Conservation (phyloP, 2,113 vertebrate genomes). For the Pycnonotus jocosus region DNA sequence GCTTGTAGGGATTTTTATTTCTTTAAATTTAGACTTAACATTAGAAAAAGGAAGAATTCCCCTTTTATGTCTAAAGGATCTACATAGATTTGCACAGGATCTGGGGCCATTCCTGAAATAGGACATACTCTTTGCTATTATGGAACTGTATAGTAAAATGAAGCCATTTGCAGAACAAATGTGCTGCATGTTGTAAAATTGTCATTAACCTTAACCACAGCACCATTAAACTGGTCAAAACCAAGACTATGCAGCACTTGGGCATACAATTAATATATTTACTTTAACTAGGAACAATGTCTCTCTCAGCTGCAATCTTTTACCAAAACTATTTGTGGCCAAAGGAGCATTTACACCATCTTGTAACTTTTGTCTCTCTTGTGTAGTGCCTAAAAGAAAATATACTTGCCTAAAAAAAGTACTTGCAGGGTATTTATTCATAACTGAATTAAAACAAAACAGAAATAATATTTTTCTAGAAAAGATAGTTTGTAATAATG, state of each 20-base stretch:
- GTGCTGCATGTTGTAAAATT: not conserved
- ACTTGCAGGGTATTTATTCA: not conserved
- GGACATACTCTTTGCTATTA: not conserved
- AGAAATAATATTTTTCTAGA: not conserved
- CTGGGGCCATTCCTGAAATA: not conserved
- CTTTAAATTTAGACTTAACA: slow-evolving; percentile 9
- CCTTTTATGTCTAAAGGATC: not conserved
- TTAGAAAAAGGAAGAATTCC: not conserved
- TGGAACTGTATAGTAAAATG: not conserved
- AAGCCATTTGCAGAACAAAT: not conserved
- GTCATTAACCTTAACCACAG: not conserved
- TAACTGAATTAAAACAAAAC: not conserved
- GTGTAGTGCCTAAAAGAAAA: not conserved
- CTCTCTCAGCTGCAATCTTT: not conserved
- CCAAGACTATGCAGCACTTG: not conserved
- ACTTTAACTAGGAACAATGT: not conserved
- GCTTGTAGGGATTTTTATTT: not conserved
- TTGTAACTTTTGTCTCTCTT: not conserved
- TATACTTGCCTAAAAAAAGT: not conserved
- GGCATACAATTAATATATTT: not conserved
- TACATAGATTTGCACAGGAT: not conserved
- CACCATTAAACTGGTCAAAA: not conserved
- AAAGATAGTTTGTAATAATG: not conserved
- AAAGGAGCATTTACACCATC: not conserved
- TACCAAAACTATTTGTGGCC: not conserved